Evolutionary conservation across 37 sponge, comb jelly and placozoan species (phyloP), one percentile per base, ranked within the genome.

Genomic region (Tethya wilhelma): DNA sequence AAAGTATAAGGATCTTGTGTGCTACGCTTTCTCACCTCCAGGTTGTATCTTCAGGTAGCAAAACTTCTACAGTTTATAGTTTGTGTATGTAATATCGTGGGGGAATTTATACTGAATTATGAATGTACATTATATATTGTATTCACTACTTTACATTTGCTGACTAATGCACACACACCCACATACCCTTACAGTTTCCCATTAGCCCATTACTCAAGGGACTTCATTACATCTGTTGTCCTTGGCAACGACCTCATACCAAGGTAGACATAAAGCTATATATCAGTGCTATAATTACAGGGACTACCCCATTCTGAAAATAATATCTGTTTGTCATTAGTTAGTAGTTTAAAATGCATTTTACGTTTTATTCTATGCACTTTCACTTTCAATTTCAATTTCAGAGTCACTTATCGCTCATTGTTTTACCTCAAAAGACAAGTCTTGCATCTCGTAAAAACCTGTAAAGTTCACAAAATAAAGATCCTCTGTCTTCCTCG

Each of bases 21-120:
- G 87, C 76, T 80, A 59, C 67, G 80, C 75, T 45, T 80, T 75
- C 81, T 87, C 87, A n/a, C 87, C 87, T 44, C 87, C 87, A 14
- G 87, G 87, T 5, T 87, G 81, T 34, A 55, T 86, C 42, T 79
- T 86, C 67, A 86, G 78, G 85, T 85, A 33, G 29, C n/a, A n/a
- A n/a, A n/a, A n/a, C n/a, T n/a, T n/a, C n/a, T n/a, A n/a, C n/a
- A n/a, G n/a, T n/a, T n/a, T n/a, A n/a, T n/a, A n/a, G n/a, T n/a
- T n/a, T n/a, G n/a, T n/a, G n/a, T n/a, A n/a, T n/a, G n/a, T n/a
- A n/a, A n/a, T n/a, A n/a, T n/a, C n/a, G n/a, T n/a, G n/a, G n/a
- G n/a, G n/a, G n/a, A n/a, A n/a, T n/a, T n/a, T n/a, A n/a, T n/a
- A n/a, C n/a, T n/a, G n/a, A n/a, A n/a, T n/a, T n/a, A n/a, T n/a